Base-by-base conservation (phyloP, 2,888 invertebrate species). In the Leistus spinibarbis region DNA sequence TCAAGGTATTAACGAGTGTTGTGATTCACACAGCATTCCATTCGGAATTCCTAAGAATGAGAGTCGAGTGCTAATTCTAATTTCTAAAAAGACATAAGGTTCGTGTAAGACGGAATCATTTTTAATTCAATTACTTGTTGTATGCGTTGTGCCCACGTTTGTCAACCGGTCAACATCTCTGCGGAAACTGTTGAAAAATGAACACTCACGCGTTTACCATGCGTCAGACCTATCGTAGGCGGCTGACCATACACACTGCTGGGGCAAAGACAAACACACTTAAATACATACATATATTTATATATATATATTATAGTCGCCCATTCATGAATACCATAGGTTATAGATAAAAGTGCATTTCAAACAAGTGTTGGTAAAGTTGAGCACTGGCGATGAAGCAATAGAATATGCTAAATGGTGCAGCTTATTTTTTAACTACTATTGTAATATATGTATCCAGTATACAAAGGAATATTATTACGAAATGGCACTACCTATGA, bases 151-250 rank as follows among this genome's bases (percentile, higher is more conserved):
- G 19, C 60, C 60, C 60, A 60, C 60, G 60, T 60, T n/a, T n/a
- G 60, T 22, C 3, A 20, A 19, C 1, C 16, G 22, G 17, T 60
- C 60, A 20, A 20, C 60, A 17, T 60, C 60, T 53, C 53, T 66
- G 66, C 66, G 66, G 66, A 66, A 66, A 66, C 66, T 5, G 19
- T 66, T 53, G 17, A 66, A 66, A 66, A 66, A 40, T 66, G 17
- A 13, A 27, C 27, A 53, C 53, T 24, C 66, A 66, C 66, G 53
- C 66, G 53, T 57, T 60, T 19, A 60, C 60, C 60, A 60, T 60
- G 22, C 60, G 60, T 60, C 19, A 60, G 20, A 60, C 19, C 19
- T 60, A 57, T 3, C 60, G 22, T 17, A 60, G 20, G 22, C 40
- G 19, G 60, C 19, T 10, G 19, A 19, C 3, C 60, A 60, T 17